Percentiles rank a stretch among this genome's conserved stretches.
phyloP scores from a whole-genome alignment of 1,140 invertebrate species.

The Ceratitis capitata region DNA sequence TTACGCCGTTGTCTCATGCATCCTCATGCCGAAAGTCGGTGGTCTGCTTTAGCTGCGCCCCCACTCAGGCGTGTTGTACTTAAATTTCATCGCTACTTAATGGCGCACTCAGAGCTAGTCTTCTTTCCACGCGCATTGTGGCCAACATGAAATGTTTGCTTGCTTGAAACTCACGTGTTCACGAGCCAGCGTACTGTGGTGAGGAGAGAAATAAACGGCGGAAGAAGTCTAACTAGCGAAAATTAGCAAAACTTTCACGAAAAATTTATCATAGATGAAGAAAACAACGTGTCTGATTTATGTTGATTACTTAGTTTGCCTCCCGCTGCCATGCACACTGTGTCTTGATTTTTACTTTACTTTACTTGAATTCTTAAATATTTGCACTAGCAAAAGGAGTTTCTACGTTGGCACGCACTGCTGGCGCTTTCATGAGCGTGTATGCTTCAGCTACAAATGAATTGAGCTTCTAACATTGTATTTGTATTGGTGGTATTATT shows the following conservation, averaged over 20 bases:
- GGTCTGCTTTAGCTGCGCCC: no score
- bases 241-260: constrained; percentile 17
- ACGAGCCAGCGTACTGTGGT: not conserved
- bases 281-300: constrained; percentile 19
- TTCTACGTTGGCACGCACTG: not conserved
- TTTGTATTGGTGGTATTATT: not conserved
- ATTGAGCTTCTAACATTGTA: not conserved
- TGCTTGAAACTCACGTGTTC: not conserved
- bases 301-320: constrained; percentile 11
- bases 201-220: not conserved
- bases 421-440: not conserved
- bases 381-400: not conserved
- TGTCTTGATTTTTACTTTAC: not conserved
- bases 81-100: not conserved
- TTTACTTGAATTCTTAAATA: not conserved
- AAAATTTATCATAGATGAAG: not conserved
- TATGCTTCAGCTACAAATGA: not conserved
- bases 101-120: not conserved
- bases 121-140: not conserved
- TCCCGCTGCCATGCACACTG: no score
- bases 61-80: not conserved
- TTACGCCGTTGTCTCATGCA: not conserved
- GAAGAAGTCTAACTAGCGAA: not conserved
- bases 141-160: not conserved
- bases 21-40: not conserved